phyloP scores from a whole-genome alignment of 1,140 invertebrate species.

The Andricus grossulariae region DNA sequence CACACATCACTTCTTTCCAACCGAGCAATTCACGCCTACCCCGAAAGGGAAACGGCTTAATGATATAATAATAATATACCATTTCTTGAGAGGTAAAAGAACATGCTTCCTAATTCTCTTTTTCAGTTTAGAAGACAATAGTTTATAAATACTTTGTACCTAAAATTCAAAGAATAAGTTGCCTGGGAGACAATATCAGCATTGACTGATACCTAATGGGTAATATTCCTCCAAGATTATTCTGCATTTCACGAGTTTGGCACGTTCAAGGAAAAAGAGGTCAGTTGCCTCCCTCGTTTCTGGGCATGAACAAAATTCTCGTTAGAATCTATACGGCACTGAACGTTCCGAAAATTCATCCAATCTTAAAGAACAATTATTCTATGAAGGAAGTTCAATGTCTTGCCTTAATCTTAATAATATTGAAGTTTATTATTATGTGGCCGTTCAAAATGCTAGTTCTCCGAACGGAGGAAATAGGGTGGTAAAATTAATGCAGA shows the following conservation, averaged over 20 bases:
- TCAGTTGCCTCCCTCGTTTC: background rate
- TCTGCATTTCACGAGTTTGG: constrained; percentile 4
- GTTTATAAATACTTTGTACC: too few relatives aligned
- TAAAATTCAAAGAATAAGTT: background rate
- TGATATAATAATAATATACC: too few relatives aligned
- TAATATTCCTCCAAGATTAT: background rate
- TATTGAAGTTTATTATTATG: background rate
- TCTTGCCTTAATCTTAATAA: background rate
- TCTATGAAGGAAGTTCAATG: background rate
- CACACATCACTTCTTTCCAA: too few relatives aligned
- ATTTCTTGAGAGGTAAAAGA: too few relatives aligned
- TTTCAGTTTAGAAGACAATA: background rate
- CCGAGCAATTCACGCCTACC: too few relatives aligned
- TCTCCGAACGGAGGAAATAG: too few relatives aligned
- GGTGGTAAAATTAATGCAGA: too few relatives aligned
- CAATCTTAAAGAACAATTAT: background rate
- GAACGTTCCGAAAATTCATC: background rate
- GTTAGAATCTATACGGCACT: constrained; percentile 20
- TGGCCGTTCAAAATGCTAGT: background rate
- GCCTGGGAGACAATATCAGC: background rate
- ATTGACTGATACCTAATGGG: background rate
- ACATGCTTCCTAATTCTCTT: too few relatives aligned
- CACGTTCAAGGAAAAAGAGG: background rate
- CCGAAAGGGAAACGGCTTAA: too few relatives aligned
- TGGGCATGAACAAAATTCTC: constrained; percentile 20